Evolutionary conservation across 1,140 invertebrate species (phyloP).

Genomic region (Nephotettix cincticeps): DNA sequence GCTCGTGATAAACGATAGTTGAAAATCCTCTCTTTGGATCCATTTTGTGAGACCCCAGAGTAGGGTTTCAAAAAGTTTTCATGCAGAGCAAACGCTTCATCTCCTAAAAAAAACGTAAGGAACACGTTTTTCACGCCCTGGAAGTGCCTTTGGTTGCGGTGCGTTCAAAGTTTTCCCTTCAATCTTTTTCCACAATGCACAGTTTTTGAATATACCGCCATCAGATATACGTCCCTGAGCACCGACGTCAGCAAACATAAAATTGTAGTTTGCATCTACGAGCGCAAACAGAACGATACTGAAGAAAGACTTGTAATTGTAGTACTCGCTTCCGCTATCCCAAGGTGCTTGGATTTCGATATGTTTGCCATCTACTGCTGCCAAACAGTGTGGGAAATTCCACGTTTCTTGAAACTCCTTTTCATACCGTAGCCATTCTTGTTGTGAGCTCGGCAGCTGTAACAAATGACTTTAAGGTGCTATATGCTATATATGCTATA

Average conservation of each 20-base stretch:
- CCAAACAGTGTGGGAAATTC: slow-evolving; percentile 5
- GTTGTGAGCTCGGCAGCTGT: not conserved
- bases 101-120: slow-evolving; percentile 46
- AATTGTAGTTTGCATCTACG: slow-evolving; percentile 15
- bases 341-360: not conserved
- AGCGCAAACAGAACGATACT: slow-evolving; percentile 24
- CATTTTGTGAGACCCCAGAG: slow-evolving; percentile 17
- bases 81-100: slow-evolving; percentile 48
- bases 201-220: slow-evolving; percentile 31
- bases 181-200: slow-evolving; percentile 37
- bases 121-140: slow-evolving; percentile 30
- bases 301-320: slow-evolving; percentile 16
- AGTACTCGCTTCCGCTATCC: slow-evolving; percentile 9
- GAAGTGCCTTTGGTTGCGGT: slow-evolving; percentile 36
- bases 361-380: not conserved
- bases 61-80: slow-evolving; percentile 47
- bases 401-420: not conserved
- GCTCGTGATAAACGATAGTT: slow-evolving; percentile 44
- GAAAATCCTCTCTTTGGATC: slow-evolving; percentile 40
- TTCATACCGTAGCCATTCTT: slow-evolving; percentile 10
- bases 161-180: slow-evolving; percentile 36
- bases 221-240: slow-evolving; percentile 46
- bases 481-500: not conserved
- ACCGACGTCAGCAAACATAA: slow-evolving; percentile 17
- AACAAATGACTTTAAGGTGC: not conserved